Conservation (phyloP, 2,797 vertebrate genomes). For the Rhynchonycteris naso region DNA sequence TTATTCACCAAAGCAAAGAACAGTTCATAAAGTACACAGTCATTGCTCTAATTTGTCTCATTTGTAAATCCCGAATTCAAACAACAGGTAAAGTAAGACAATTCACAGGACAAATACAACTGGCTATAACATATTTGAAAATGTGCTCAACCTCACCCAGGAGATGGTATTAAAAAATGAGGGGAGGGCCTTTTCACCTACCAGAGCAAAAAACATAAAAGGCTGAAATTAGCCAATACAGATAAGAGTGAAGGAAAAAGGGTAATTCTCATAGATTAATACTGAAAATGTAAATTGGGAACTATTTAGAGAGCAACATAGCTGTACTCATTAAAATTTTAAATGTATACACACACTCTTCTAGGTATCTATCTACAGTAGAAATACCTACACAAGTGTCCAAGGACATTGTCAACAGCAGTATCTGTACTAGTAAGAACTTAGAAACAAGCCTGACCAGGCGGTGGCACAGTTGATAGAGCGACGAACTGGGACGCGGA, state of each 20-base stretch:
- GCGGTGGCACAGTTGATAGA: too few relatives aligned
- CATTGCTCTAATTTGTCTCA: neutral
- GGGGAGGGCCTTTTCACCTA: neutral
- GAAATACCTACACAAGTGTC: neutral
- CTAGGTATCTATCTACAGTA: neutral
- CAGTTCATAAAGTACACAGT: neutral
- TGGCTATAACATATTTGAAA: neutral
- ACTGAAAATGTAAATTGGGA: neutral
- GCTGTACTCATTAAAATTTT: slow-evolving; percentile 5
- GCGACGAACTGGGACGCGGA: too few relatives aligned
- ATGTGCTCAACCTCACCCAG: neutral
- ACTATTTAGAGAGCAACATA: neutral
- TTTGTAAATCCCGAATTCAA: slow-evolving; percentile 17
- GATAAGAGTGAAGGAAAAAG: neutral
- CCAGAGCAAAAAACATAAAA: neutral
- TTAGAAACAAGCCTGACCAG: neutral
- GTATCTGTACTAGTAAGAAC: neutral
- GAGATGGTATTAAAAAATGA: neutral
- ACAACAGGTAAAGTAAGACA: neutral
- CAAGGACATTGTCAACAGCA: neutral
- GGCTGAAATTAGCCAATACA: neutral
- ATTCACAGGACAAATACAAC: slow-evolving; percentile 30
- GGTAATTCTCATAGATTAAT: neutral
- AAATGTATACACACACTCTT: slow-evolving; percentile 14
- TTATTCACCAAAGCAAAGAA: slow-evolving; percentile 12